These are phyloP conservation scores for Sinocyclocheilus anophthalmus DNA, from an alignment of 2,113 vertebrate species.

Conservation along the genomic window DNA sequence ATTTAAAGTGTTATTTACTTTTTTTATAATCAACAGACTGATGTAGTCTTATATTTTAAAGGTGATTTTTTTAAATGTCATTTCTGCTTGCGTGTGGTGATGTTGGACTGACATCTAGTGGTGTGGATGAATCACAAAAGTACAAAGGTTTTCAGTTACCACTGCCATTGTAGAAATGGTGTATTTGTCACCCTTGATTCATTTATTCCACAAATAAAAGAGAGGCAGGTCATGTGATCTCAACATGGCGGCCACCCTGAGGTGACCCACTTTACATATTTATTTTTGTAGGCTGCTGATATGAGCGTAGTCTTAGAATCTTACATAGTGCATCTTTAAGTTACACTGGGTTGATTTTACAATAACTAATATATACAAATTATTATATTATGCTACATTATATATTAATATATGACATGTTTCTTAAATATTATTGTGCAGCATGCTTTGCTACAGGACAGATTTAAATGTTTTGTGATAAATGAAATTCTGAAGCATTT, in stretches of 20 bases:
- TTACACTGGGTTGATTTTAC: background rate
- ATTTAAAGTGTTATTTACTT: background rate
- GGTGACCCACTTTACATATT: background rate
- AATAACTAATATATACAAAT: background rate
- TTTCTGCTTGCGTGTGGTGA: background rate
- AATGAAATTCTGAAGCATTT: background rate
- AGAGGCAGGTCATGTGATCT: background rate
- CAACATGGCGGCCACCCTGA: background rate
- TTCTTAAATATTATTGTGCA: background rate
- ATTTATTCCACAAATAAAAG: background rate
- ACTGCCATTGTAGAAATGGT: background rate
- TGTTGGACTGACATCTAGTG: constrained; percentile 12
- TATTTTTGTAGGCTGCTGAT: background rate
- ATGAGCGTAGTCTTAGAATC: background rate
- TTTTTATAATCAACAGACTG: background rate
- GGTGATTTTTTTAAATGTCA: background rate
- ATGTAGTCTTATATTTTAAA: background rate
- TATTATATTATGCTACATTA: background rate
- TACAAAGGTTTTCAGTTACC: background rate
- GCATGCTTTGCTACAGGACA: background rate
- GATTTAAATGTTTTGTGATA: background rate
- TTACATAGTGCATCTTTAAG: background rate
- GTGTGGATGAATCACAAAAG: background rate
- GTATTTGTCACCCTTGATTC: background rate
- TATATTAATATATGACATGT: background rate